Conservation (phyloP, 2,888 invertebrate species). For the Mythimna lalbum region DNA sequence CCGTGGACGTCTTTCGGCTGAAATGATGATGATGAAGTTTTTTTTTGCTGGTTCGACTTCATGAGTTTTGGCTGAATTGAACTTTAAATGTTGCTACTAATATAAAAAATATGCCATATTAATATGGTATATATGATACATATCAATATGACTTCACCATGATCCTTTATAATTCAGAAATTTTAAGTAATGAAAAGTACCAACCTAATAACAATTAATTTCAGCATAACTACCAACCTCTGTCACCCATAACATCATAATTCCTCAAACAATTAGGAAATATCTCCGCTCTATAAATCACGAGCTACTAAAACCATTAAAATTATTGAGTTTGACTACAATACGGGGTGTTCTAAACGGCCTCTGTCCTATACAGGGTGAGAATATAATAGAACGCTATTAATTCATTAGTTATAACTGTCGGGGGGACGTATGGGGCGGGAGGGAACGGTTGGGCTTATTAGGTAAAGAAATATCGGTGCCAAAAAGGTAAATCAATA, state of each 20-base stretch:
- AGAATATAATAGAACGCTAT: conserved; percentile 47
- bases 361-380: conserved; percentile 42
- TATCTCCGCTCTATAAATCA: conserved; percentile 52
- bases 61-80: too few relatives aligned
- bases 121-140: too few relatives aligned
- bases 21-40: too few relatives aligned
- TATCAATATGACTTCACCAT: too few relatives aligned
- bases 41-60: too few relatives aligned
- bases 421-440: conserved; percentile 28
- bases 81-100: too few relatives aligned
- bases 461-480: not conserved
- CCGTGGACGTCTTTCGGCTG: too few relatives aligned
- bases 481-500: not conserved
- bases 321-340: conserved; percentile 56
- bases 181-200: not conserved
- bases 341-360: conserved; percentile 44
- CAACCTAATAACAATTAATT: not conserved
- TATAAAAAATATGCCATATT: too few relatives aligned
- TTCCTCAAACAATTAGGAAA: conserved; percentile 49
- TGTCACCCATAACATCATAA: conserved; percentile 20
- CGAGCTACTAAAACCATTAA: conserved; percentile 47
- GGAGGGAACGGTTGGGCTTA: conserved; percentile 1
- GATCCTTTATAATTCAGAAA: too few relatives aligned
- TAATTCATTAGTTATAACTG: conserved; percentile 53
- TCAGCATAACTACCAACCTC: not conserved